Evolutionary conservation across 2,113 vertebrate genomes (phyloP), one percentile per base, ranked within the genome.

Genomic region (Microcebus griseorufus): DNA sequence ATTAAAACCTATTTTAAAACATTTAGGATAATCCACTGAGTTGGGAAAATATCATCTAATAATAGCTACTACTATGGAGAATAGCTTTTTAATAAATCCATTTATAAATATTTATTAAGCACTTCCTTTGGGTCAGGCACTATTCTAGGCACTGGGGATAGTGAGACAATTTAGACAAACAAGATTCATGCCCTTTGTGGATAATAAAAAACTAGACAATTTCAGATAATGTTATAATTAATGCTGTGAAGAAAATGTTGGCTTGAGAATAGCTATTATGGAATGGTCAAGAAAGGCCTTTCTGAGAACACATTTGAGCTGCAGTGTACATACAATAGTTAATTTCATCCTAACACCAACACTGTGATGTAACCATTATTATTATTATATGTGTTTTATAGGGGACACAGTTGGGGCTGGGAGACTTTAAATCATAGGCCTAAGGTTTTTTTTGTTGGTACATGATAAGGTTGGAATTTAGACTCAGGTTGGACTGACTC

Each of bases 1-100:
- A 91, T 75, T 75, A 73, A 93, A 96, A 90, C 70, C 75, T 32
- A 37, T n/a, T 87, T 89, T 82, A 91, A 91, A 90, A 88, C 75
- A 95, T 65, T 89, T 37, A 88, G 34, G 62, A 73, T 42, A 95
- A 94, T 73, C 62, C 45, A 93, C 12, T 64, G 75, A 94, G 37
- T 53, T 93, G 9, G 90, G 55, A 87, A 90, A 80, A 84, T 88
- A 90, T 45, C 13, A 72, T 51, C 81, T 18, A 91, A 27, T 94
- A 76, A 81, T 27, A 85, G 60, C 55, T 97, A 65, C 29, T 39
- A 70, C 29, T 72, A 11, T 8, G 79, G 42, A 92, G 14, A 86
- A 39, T 60, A 73, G 78, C n/a, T 94, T 75, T 58, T 64, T 72
- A 80, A 88, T 78, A 90, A 83, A 88, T 76, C 88, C 14, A 92